A percentile compares a stretch with the other conserved stretches of the same genome.
Conservation (phyloP, 2,888 invertebrate genomes). For the Tinea trinotella region DNA sequence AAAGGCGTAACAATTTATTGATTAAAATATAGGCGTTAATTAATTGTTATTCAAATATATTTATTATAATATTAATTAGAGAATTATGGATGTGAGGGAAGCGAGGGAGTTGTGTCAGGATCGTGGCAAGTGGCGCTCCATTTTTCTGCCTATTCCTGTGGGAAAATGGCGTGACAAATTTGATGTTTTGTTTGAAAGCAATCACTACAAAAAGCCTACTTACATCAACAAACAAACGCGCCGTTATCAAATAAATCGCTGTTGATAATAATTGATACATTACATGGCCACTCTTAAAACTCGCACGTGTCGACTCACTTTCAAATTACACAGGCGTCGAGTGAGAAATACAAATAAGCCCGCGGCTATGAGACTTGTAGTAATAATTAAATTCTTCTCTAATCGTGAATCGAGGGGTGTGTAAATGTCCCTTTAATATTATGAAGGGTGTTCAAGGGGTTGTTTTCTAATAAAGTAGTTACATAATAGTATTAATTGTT, state of each 20-base stretch:
- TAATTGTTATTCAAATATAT: no score
- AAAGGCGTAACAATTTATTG: no score
- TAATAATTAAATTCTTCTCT: constrained; percentile 21
- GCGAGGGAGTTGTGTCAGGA: no score
- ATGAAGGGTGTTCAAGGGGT: constrained; percentile 2
- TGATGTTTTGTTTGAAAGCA: no score
- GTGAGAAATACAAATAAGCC: constrained; percentile 22
- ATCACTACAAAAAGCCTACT: no score
- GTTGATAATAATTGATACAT: neutral
- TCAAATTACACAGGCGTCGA: constrained; percentile 17
- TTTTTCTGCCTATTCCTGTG: no score
- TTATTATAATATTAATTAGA: no score
- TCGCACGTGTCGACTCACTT: constrained; percentile 14
- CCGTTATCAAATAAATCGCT: neutral
- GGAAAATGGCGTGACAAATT: no score
- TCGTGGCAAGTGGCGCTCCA: no score
- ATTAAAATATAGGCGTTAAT: no score
- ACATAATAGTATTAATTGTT: constrained; percentile 12
- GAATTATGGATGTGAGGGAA: no score
- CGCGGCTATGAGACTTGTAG: constrained; percentile 19
- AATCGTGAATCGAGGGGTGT: constrained; percentile 17
- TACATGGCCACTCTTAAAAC: neutral
- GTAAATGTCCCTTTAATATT: constrained; percentile 9
- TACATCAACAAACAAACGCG: neutral
- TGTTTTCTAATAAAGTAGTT: constrained; percentile 9